These are phyloP conservation scores for Mionectes olivaceus DNA, from an alignment of 2,797 vertebrate species.

Conservation along the genomic window DNA sequence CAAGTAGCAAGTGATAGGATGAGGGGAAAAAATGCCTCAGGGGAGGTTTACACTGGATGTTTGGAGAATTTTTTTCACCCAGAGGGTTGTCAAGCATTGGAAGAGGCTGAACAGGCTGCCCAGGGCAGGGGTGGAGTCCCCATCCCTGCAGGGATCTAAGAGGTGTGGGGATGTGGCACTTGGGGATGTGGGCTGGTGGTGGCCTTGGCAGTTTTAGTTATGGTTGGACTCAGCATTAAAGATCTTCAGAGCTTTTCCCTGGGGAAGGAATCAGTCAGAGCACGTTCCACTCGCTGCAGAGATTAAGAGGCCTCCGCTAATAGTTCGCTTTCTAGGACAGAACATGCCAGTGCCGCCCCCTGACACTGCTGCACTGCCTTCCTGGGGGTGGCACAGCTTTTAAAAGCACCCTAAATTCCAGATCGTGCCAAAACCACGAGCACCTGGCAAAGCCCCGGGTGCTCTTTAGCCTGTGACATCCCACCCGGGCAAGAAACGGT, in stretches of 20 bases:
- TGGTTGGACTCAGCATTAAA: not conserved
- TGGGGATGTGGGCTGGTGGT: not conserved
- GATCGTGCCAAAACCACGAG: not conserved
- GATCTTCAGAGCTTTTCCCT: not conserved
- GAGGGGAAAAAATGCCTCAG: fast-evolving
- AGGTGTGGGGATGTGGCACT: not conserved
- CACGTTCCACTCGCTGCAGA: no score
- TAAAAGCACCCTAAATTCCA: not conserved
- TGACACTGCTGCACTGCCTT: not conserved
- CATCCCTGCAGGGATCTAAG: not conserved
- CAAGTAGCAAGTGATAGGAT: not conserved
- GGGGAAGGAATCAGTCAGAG: no score
- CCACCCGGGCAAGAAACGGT: not conserved
- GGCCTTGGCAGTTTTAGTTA: no score
- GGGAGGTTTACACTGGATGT: not conserved
- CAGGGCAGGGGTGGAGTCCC: not conserved
- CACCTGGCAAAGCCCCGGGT: not conserved
- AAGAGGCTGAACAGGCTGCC: no score
- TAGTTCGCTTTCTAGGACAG: constrained; percentile 8
- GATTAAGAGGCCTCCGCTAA: no score
- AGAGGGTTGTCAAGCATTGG: not conserved
- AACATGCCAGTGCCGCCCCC: not conserved
- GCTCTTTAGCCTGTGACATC: not conserved
- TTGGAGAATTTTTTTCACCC: not conserved
- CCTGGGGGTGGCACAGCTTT: not conserved